Percentiles rank a stretch among this genome's conserved stretches.
Evolutionary conservation across 2,113 vertebrate species (phyloP).

Genomic region (Pseudorectes ferrugineus): DNA sequence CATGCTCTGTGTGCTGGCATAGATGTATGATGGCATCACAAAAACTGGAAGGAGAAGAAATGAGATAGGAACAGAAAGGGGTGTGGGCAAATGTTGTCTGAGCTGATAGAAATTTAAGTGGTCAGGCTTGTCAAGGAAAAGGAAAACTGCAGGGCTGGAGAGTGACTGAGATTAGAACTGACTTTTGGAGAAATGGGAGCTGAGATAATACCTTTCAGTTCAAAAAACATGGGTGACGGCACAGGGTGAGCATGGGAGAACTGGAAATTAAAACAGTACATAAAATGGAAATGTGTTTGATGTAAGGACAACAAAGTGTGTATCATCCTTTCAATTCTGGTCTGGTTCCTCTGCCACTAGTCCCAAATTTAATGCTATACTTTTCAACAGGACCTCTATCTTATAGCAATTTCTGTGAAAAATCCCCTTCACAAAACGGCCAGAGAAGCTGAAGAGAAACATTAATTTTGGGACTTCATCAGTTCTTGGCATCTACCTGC

Average conservation of each 20-base stretch:
- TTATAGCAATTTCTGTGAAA: background rate
- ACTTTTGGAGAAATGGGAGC: constrained; percentile 6
- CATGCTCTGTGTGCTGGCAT: constrained; percentile 7
- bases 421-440: background rate
- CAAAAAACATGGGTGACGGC: background rate
- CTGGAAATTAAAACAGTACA: constrained; percentile 27
- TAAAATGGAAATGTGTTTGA: constrained; percentile 20
- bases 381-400: background rate
- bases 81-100: background rate
- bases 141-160: constrained; percentile 1
- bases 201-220: background rate
- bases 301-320: background rate
- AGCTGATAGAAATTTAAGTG: constrained; percentile 50
- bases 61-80: constrained; percentile 38
- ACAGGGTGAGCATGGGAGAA: background rate
- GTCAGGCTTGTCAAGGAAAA: constrained; percentile 52
- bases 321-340: constrained; percentile 2
- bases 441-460: background rate
- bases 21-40: constrained; percentile 45
- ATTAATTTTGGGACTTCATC: background rate
- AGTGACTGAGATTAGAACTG: constrained; percentile 21
- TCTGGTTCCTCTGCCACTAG: background rate
- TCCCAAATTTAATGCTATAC: background rate
- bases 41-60: constrained; percentile 49
- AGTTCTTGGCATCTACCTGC: background rate